Percentiles rank a stretch among this genome's conserved stretches.
phyloP scores from a whole-genome alignment of 2,888 invertebrate species.

The Leptinotarsa rubiginosa region DNA sequence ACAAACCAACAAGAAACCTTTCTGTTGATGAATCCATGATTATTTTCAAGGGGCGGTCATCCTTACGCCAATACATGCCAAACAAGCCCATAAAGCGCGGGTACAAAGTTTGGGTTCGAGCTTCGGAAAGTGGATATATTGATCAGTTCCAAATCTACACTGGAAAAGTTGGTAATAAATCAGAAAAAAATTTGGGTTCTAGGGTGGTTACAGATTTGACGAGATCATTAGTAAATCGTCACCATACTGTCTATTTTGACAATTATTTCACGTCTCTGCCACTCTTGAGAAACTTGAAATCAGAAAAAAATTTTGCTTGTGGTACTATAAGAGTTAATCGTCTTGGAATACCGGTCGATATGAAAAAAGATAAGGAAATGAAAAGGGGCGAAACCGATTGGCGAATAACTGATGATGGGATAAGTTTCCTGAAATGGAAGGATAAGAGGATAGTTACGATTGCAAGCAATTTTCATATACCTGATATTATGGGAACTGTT shows the following conservation, averaged over 20 bases:
- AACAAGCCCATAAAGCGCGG: slow-evolving; percentile 22
- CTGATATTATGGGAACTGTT: slow-evolving; percentile 28
- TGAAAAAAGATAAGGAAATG: slow-evolving; percentile 17
- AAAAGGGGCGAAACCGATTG: slow-evolving; percentile 14
- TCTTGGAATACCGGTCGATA: background rate
- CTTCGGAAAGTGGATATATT: slow-evolving; percentile 16
- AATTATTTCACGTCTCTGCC: slow-evolving; percentile 15
- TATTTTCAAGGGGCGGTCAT: slow-evolving; percentile 43
- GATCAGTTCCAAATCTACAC: slow-evolving; percentile 19
- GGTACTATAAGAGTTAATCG: slow-evolving; percentile 2
- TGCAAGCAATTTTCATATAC: slow-evolving; percentile 20
- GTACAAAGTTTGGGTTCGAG: slow-evolving; percentile 26
- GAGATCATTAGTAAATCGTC: background rate
- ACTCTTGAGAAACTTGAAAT: background rate
- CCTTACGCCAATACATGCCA: slow-evolving; percentile 17
- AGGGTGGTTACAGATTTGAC: slow-evolving; percentile 20
- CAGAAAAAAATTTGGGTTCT: slow-evolving; percentile 16
- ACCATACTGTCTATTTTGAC: slow-evolving; percentile 17
- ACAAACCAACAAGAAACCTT: slow-evolving; percentile 33
- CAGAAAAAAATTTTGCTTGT: slow-evolving; percentile 9
- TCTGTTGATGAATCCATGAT: slow-evolving; percentile 48
- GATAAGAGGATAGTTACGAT: slow-evolving; percentile 12
- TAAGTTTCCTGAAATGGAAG: slow-evolving; percentile 15
- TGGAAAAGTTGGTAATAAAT: slow-evolving; percentile 9
- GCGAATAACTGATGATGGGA: slow-evolving; percentile 12